These are phyloP conservation scores for Tolmerus cingulatus DNA, from an alignment of 2,888 invertebrate genomes.

Conservation along the genomic window DNA sequence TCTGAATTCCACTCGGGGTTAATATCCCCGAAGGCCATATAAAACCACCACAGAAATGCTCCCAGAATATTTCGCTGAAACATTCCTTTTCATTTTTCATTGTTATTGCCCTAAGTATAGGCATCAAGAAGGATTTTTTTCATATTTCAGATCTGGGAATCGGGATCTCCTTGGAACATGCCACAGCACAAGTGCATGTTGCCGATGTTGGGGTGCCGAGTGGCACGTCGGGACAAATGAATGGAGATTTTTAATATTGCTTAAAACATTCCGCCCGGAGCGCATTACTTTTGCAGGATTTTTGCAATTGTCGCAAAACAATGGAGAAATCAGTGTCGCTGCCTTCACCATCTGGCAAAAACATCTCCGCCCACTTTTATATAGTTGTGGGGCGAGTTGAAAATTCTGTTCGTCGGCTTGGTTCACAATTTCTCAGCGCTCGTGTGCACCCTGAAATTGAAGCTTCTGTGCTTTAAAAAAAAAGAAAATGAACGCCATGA, in stretches of 20 bases:
- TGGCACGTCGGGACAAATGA: constrained; percentile 15
- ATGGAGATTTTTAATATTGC: constrained; percentile 32
- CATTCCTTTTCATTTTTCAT: constrained; percentile 29
- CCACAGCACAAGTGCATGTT: not conserved
- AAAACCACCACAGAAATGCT: not conserved
- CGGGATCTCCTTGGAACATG: not conserved
- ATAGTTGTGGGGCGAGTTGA: not conserved
- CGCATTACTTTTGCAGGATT: constrained; percentile 4
- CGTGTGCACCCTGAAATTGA: not conserved
- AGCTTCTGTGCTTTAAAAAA: not conserved
- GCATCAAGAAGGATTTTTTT: constrained; percentile 15
- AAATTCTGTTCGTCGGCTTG: not conserved
- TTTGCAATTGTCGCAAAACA: constrained; percentile 21
- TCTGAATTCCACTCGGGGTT: not conserved
- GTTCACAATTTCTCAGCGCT: not conserved
- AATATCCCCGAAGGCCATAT: constrained; percentile 8
- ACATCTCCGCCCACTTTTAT: not conserved
- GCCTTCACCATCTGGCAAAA: not conserved
- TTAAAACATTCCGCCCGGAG: constrained; percentile 11
- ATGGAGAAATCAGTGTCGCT: constrained; percentile 15
- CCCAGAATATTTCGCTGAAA: constrained; percentile 10
- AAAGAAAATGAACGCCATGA: not conserved
- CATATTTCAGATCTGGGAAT: constrained; percentile 5
- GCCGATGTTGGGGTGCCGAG: not conserved
- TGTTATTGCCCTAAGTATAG: constrained; percentile 9